Evolutionary conservation across 2,888 invertebrate genomes (phyloP).

Genomic region (Girardia tigrina): DNA sequence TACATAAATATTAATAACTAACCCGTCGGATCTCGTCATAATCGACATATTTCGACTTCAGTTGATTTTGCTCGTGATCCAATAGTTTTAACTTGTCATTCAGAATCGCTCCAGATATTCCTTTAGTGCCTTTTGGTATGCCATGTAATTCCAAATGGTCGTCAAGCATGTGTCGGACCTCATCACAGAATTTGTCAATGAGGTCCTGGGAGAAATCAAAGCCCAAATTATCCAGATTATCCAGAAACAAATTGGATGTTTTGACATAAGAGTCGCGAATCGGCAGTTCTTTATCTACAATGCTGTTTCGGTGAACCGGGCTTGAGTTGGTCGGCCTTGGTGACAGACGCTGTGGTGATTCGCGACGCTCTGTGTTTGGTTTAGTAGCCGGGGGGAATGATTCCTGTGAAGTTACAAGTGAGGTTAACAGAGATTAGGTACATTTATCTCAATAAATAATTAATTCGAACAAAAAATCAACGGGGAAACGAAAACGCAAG

Average conservation of each 20-base stretch:
- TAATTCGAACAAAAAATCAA: too few species aligned
- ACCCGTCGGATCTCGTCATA: slow-evolving; percentile 25
- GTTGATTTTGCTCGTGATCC: slow-evolving; percentile 40
- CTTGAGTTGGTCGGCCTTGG: neutral
- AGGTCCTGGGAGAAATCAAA: neutral
- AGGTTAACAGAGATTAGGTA: too few species aligned
- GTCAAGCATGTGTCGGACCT: neutral
- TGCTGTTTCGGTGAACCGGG: neutral
- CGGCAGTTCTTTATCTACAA: neutral
- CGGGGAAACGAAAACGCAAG: too few species aligned
- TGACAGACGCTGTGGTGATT: neutral
- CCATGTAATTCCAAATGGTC: slow-evolving; percentile 12
- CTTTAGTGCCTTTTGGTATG: neutral
- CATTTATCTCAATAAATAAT: too few species aligned
- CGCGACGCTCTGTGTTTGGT: too few species aligned
- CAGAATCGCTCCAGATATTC: slow-evolving; percentile 38
- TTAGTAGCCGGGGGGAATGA: too few species aligned
- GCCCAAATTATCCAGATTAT: slow-evolving; percentile 4
- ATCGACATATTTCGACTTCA: slow-evolving; percentile 36
- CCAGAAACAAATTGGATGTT: neutral
- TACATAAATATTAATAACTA: neutral
- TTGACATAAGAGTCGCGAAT: neutral
- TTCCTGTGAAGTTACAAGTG: too few species aligned
- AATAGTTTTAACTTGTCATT: slow-evolving; percentile 42
- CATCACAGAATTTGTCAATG: neutral